These are phyloP conservation scores for Anhinga anhinga DNA, from an alignment of 2,113 vertebrate genomes.

Conservation along the genomic window DNA sequence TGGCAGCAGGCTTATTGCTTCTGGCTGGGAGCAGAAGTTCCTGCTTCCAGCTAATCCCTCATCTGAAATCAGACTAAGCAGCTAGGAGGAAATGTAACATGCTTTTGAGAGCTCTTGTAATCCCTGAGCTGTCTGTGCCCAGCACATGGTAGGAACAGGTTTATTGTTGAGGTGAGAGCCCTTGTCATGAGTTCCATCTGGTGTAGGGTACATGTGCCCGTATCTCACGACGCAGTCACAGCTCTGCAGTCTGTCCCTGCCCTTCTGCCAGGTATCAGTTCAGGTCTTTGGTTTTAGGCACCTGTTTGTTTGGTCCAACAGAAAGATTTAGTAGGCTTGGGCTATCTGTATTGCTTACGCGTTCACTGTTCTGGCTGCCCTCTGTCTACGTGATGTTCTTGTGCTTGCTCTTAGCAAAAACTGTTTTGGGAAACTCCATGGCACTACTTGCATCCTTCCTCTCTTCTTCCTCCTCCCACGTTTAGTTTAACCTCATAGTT, in stretches of 20 bases:
- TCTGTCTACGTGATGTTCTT: background rate
- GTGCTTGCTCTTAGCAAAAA: background rate
- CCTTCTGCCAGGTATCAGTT: background rate
- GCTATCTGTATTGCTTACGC: background rate
- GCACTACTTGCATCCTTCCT: background rate
- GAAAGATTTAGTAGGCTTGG: background rate
- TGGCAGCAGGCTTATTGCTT: background rate
- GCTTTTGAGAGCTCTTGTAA: background rate
- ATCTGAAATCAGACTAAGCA: background rate
- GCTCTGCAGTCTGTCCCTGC: background rate
- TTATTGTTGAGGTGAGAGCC: background rate
- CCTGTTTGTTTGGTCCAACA: background rate
- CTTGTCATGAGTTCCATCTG: background rate
- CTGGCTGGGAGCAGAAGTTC: background rate
- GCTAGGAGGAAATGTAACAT: background rate
- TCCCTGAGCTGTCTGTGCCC: background rate
- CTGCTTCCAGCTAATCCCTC: background rate
- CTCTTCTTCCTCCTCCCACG: background rate
- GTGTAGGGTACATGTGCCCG: background rate
- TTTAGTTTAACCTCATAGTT: background rate
- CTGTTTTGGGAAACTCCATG: background rate
- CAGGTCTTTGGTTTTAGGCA: background rate
- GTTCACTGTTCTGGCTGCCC: background rate
- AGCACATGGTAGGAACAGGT: background rate
- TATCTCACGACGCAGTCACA: background rate